These are phyloP conservation scores for Psephotus haematonotus DNA, from an alignment of 2,113 vertebrate genomes.

Conservation along the genomic window DNA sequence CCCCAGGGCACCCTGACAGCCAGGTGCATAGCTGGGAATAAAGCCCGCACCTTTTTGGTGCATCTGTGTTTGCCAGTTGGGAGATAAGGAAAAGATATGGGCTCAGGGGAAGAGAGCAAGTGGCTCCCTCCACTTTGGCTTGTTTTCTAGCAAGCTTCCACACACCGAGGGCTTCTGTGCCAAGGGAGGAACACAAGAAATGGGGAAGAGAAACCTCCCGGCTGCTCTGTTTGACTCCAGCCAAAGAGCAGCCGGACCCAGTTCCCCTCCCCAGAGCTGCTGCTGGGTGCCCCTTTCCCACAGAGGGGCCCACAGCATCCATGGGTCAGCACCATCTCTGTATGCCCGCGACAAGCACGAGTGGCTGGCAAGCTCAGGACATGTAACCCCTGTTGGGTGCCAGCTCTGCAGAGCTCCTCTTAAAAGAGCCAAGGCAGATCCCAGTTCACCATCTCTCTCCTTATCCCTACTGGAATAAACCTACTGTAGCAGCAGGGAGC, in stretches of 20 bases:
- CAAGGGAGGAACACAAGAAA: neutral
- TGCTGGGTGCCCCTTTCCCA: rapidly evolving
- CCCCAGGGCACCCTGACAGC: neutral
- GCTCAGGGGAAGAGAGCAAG: neutral
- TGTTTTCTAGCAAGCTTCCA: neutral
- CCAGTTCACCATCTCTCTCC: neutral
- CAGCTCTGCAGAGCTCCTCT: neutral
- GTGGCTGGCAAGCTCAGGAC: neutral
- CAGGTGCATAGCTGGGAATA: neutral
- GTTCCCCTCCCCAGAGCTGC: neutral
- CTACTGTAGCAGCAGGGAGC: rapidly evolving
- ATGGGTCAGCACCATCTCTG: neutral
- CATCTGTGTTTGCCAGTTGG: neutral
- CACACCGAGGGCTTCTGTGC: rapidly evolving
- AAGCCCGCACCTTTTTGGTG: neutral
- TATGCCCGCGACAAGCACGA: rapidly evolving
- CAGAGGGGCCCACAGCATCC: neutral
- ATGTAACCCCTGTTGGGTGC: rapidly evolving
- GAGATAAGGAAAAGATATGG: neutral
- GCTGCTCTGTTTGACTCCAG: neutral
- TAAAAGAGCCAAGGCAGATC: neutral
- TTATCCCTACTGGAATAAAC: neutral
- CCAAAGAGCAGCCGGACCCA: neutral
- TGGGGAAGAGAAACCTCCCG: neutral
- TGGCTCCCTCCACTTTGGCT: neutral